Evolutionary conservation across 2,797 vertebrate genomes (phyloP).

Genomic region (Propithecus perrieri): DNA sequence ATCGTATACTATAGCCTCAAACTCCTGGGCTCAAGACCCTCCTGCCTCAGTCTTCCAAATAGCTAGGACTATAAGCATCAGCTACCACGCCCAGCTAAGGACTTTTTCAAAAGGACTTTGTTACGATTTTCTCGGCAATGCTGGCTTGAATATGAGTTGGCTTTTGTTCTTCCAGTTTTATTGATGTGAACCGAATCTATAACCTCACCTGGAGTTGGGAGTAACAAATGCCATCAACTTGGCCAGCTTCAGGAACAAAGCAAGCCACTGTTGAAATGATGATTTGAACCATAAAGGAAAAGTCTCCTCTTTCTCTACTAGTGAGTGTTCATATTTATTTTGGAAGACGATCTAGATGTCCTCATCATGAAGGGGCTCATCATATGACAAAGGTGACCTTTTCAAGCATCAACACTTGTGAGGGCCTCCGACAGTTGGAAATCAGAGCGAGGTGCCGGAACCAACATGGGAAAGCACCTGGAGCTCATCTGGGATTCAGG

Average conservation of each 20-base stretch:
- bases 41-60: background rate
- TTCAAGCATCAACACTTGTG: background rate
- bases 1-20: background rate
- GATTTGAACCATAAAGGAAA: background rate
- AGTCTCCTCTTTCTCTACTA: background rate
- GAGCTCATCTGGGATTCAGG: background rate
- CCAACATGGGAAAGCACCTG: rapidly evolving
- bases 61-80: rapidly evolving
- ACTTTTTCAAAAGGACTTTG: background rate
- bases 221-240: background rate
- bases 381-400: background rate
- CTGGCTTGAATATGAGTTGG: background rate
- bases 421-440: background rate
- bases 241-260: background rate
- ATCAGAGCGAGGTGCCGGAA: background rate
- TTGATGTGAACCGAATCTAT: background rate
- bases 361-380: background rate
- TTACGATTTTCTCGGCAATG: background rate
- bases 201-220: background rate
- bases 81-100: too few species aligned
- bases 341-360: background rate
- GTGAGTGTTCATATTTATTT: background rate
- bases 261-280: background rate
- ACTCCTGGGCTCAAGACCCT: background rate
- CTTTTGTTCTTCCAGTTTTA: background rate